phyloP scores from a whole-genome alignment of 2,113 vertebrate genomes.

The Gallinago paraguaiae region DNA sequence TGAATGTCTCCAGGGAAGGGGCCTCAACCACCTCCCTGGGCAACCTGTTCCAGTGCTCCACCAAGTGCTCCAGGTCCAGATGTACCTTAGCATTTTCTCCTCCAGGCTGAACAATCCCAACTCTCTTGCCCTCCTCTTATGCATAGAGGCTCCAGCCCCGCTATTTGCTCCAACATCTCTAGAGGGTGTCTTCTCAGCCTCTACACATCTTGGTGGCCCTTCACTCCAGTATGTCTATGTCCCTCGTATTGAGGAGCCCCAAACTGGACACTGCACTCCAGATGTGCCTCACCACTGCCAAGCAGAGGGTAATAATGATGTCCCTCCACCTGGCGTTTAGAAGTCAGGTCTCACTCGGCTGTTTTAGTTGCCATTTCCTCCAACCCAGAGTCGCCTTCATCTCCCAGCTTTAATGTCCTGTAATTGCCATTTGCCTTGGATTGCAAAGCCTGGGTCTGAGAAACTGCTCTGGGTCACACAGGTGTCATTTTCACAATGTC shows the following conservation, averaged over 20 bases:
- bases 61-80: no score
- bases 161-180: neutral
- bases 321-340: neutral
- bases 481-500: neutral
- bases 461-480: neutral
- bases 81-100: neutral
- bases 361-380: rapidly evolving
- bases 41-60: no score
- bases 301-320: neutral
- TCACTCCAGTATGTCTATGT: rapidly evolving
- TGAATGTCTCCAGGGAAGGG: no score
- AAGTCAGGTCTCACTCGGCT: rapidly evolving
- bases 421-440: neutral
- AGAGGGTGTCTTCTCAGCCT: neutral
- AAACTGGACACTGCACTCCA: neutral
- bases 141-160: neutral
- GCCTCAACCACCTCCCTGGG: no score
- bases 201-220: neutral
- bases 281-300: neutral
- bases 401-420: neutral
- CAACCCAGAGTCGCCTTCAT: rapidly evolving
- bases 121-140: neutral
- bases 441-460: neutral
- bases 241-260: neutral
- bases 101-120: neutral